Percentiles rank a stretch among this genome's conserved stretches.
These are phyloP conservation scores for Macroramphosus scolopax DNA, from an alignment of 2,797 vertebrate species.

Conservation along the genomic window DNA sequence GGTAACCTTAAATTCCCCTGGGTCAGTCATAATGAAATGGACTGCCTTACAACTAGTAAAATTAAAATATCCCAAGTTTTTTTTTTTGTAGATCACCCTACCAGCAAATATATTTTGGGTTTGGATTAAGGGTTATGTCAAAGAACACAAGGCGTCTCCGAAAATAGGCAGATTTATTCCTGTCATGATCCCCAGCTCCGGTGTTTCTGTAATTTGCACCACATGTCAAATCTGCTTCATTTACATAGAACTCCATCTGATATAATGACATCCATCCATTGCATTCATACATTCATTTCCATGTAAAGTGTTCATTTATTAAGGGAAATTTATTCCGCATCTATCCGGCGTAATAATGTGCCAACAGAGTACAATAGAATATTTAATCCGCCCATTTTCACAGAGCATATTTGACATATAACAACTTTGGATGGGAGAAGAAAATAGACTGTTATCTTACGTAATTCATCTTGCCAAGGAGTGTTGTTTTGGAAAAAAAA, in stretches of 20 bases:
- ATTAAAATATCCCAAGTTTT: too few species aligned
- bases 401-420: conserved; percentile 29
- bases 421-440: conserved; percentile 17
- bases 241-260: conserved; percentile 76
- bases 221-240: conserved; percentile 74
- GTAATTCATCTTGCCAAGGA: conserved; percentile 25
- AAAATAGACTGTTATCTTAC: conserved; percentile 21
- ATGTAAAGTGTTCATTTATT: conserved; percentile 77
- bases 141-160: conserved; percentile 44
- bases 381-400: conserved; percentile 58
- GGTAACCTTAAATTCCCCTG: conserved; percentile 75
- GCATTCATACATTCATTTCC: conserved; percentile 77
- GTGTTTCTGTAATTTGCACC: conserved; percentile 68
- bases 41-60: conserved; percentile 47
- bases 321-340: conserved; percentile 77
- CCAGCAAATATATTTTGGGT: conserved; percentile 42
- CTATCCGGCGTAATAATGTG: conserved; percentile 68
- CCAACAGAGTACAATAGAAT: conserved; percentile 65
- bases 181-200: conserved; percentile 64
- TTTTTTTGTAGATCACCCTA: conserved; percentile 31
- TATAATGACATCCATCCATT: conserved; percentile 74
- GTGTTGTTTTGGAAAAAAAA: conserved; percentile 25
- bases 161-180: conserved; percentile 71
- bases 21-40: conserved; percentile 70
- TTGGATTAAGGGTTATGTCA: conserved; percentile 56